These are phyloP conservation scores for Euplagia quadripunctaria DNA, from an alignment of 2,888 invertebrate genomes.

Conservation along the genomic window DNA sequence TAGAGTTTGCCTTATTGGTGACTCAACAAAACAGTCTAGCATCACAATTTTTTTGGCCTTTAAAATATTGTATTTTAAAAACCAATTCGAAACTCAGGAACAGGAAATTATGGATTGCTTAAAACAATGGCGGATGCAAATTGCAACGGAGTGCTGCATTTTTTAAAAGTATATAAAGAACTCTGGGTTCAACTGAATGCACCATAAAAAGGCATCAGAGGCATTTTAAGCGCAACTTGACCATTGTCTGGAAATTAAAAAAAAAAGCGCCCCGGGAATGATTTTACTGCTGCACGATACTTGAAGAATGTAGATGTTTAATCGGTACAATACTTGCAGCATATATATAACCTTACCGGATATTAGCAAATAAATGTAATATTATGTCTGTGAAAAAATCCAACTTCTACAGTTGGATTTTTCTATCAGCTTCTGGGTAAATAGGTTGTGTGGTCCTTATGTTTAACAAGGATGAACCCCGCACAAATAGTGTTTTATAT, in stretches of 20 bases:
- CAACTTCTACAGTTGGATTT: too few relatives aligned
- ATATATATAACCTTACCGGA: not conserved
- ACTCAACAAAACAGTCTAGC: too few relatives aligned
- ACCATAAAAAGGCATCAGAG: constrained; percentile 67
- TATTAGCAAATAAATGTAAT: not conserved
- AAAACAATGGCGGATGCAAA: constrained; percentile 85
- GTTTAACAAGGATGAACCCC: too few relatives aligned
- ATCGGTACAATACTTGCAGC: constrained; percentile 1
- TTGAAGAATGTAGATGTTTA: constrained; percentile 36
- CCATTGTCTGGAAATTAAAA: constrained; percentile 71
- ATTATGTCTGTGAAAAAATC: not conserved
- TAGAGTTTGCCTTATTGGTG: too few relatives aligned
- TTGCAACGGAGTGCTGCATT: constrained; percentile 69
- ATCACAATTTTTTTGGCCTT: constrained; percentile 44
- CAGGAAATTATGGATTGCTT: constrained; percentile 73
- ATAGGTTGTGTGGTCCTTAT: too few relatives aligned
- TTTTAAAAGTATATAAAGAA: constrained; percentile 75
- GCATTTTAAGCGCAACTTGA: constrained; percentile 67
- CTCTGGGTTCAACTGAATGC: constrained; percentile 70
- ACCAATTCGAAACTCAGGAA: constrained; percentile 64
- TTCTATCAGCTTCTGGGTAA: too few relatives aligned
- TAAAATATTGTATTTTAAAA: constrained; percentile 64
- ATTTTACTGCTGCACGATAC: constrained; percentile 43
- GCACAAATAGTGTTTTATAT: too few relatives aligned
- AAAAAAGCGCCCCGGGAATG: constrained; percentile 67